Percentiles rank a stretch among this genome's conserved stretches.
phyloP scores from a whole-genome alignment of 2,113 vertebrate genomes.

The Stictonetta naevosa region DNA sequence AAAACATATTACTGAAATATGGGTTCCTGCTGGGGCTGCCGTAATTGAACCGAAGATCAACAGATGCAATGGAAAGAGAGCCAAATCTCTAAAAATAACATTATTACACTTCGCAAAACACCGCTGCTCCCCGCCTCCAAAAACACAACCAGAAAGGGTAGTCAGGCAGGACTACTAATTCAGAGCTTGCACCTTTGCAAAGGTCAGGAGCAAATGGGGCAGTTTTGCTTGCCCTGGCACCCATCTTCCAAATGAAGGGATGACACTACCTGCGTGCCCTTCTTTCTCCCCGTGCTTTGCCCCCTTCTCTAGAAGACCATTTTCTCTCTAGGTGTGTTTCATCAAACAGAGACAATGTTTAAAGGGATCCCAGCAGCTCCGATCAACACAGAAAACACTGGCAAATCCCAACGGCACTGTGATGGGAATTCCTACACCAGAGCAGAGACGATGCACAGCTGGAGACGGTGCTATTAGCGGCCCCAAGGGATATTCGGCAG shows the following conservation, averaged over 20 bases:
- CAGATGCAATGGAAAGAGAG: background rate
- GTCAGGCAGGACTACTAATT: background rate
- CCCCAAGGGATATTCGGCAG: background rate
- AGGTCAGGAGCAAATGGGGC: background rate
- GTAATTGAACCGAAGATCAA: background rate
- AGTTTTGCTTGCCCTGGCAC: background rate
- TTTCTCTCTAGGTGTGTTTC: background rate
- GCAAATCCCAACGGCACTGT: accelerated
- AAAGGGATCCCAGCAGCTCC: background rate
- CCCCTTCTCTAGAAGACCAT: background rate
- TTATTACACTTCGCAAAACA: background rate
- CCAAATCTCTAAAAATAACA: background rate
- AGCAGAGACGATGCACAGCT: background rate
- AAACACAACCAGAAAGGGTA: background rate
- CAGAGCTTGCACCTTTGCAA: background rate
- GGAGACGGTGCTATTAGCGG: background rate
- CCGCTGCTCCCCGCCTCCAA: background rate
- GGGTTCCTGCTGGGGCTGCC: constrained; percentile 8
- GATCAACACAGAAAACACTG: background rate
- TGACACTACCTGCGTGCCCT: background rate
- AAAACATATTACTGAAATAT: constrained; percentile 7
- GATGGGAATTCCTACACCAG: background rate
- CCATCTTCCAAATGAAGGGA: background rate
- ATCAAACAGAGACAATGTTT: background rate
- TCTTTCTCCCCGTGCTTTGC: background rate